phyloP scores from a whole-genome alignment of 2,113 vertebrate species.

The Sylvia atricapilla region DNA sequence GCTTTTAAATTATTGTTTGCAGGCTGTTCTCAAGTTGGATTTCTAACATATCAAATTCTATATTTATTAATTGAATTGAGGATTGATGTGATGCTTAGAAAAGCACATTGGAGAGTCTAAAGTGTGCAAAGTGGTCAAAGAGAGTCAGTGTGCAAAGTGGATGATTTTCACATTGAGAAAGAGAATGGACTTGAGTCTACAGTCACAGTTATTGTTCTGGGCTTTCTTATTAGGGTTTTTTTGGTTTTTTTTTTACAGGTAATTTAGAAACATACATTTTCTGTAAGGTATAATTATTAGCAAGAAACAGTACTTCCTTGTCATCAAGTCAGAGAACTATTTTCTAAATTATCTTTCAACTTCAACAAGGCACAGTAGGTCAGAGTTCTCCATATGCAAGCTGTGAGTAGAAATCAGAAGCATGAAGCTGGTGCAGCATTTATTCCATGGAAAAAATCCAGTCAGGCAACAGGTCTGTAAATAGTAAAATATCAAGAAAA shows the following conservation, averaged over 20 bases:
- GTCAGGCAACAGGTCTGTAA: neutral
- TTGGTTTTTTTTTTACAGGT: neutral
- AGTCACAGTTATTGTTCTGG: neutral
- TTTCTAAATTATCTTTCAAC: neutral
- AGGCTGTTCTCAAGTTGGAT: neutral
- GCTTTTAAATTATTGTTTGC: neutral
- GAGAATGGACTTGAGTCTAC: neutral
- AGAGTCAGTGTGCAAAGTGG: neutral
- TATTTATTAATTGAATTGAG: neutral
- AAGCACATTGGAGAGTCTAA: neutral
- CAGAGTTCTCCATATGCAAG: neutral
- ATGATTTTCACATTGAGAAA: neutral
- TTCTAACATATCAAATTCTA: neutral
- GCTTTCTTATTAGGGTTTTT: neutral
- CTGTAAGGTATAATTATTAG: neutral
- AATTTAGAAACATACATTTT: neutral
- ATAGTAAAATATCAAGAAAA: neutral
- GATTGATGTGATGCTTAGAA: neutral
- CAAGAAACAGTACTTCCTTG: neutral
- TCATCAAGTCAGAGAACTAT: neutral
- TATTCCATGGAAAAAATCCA: neutral
- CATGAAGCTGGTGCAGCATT: neutral
- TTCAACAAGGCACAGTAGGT: neutral
- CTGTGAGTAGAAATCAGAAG: neutral
- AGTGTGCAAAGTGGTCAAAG: neutral